Conservation (phyloP, 2,113 vertebrate species). For the Egretta garzetta region DNA sequence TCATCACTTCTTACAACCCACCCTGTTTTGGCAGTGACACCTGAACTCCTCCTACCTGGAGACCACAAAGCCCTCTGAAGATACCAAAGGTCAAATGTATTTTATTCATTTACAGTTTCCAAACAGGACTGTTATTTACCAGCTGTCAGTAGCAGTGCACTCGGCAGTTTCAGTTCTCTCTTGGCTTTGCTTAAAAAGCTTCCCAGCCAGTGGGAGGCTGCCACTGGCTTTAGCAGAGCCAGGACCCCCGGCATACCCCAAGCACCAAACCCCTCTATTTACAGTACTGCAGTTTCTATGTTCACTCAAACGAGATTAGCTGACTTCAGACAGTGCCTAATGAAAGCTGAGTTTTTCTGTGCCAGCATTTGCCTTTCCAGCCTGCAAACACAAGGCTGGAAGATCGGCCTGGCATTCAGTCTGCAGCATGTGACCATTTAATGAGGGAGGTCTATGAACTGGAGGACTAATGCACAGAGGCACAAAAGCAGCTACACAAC, state of each 20-base stretch:
- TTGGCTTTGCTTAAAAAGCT: neutral
- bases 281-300: neutral
- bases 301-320: neutral
- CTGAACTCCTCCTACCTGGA: neutral
- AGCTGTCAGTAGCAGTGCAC: neutral
- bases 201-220: neutral
- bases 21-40: neutral
- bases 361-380: slow-evolving; percentile 37
- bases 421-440: slow-evolving; percentile 63
- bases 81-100: neutral
- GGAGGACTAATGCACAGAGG: neutral
- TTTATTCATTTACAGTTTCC: neutral
- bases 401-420: slow-evolving; percentile 18
- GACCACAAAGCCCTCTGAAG: neutral
- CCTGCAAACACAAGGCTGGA: slow-evolving; percentile 39
- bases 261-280: neutral
- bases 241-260: neutral
- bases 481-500: neutral
- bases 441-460: slow-evolving; percentile 31
- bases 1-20: neutral
- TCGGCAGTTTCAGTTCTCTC: neutral
- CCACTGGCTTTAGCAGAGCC: neutral
- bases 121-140: neutral
- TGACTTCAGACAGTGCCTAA: slow-evolving; percentile 31
- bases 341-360: slow-evolving; percentile 26